Percentiles rank a stretch among this genome's conserved stretches.
Evolutionary conservation across 2,797 vertebrate species (phyloP).

Genomic region (Notoglanidium macrostoma): DNA sequence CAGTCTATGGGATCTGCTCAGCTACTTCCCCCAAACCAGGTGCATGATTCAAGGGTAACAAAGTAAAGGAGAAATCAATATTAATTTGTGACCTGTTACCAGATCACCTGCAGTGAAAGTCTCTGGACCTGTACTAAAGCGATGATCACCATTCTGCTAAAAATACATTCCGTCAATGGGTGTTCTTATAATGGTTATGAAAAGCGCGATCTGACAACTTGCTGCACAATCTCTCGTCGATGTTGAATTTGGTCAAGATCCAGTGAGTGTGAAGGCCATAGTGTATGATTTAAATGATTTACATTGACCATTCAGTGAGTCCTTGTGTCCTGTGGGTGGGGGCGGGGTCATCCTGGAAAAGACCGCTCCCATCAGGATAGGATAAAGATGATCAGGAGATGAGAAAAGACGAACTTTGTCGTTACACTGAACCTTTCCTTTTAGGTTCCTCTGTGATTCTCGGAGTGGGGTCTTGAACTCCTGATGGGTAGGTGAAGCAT

Average conservation of each 20-base stretch:
- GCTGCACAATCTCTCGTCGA: background rate
- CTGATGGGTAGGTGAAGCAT: background rate
- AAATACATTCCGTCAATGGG: background rate
- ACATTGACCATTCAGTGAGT: background rate
- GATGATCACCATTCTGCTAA: background rate
- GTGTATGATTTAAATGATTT: background rate
- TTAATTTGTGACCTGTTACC: background rate
- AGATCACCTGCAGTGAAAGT: background rate
- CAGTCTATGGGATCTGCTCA: slow-evolving; percentile 89
- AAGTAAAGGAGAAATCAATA: background rate
- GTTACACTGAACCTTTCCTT: background rate
- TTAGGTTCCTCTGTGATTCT: background rate
- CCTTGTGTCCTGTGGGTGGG: background rate
- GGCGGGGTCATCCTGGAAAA: background rate
- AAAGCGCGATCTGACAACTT: background rate
- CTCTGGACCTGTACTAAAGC: background rate
- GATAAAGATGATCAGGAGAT: background rate
- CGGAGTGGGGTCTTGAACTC: background rate
- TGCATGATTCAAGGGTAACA: slow-evolving; percentile 54
- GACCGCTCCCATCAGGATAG: background rate
- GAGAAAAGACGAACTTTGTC: background rate
- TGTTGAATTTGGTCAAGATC: background rate
- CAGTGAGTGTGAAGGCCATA: background rate
- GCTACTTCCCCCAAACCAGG: slow-evolving; percentile 86
- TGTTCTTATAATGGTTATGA: background rate